phyloP scores from a whole-genome alignment of 2,113 vertebrate species.

The Podocnemis expansa region DNA sequence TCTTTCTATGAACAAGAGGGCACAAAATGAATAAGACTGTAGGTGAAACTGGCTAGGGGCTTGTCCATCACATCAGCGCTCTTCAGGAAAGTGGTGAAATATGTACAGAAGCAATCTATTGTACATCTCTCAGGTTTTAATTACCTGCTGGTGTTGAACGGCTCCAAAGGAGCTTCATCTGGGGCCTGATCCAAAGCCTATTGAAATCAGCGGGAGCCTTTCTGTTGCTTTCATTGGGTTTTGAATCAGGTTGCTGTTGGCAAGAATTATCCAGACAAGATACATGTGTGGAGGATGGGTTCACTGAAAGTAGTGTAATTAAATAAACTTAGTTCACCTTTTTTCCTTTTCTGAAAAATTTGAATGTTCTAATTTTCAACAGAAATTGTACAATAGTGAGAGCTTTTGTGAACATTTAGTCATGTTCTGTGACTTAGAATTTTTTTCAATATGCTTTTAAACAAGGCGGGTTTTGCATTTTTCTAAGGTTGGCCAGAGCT shows the following conservation, averaged over 20 bases:
- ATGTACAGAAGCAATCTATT: neutral
- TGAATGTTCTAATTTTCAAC: neutral
- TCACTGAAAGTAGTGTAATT: neutral
- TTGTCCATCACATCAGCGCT: neutral
- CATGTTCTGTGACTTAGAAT: neutral
- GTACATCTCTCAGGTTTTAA: neutral
- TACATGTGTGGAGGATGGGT: neutral
- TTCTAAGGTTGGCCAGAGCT: no score
- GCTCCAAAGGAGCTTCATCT: no score
- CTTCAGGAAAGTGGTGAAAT: neutral
- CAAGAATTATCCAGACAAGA: neutral
- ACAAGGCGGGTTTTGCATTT: neutral
- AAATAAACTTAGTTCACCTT: neutral
- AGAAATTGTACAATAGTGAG: neutral
- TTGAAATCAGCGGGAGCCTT: neutral
- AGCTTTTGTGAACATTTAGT: neutral
- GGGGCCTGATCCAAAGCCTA: neutral
- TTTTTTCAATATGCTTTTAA: neutral
- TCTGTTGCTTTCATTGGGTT: neutral
- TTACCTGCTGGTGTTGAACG: neutral
- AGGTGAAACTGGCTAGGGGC: neutral
- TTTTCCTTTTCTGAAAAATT: neutral
- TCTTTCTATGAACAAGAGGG: neutral
- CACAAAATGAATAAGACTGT: neutral
- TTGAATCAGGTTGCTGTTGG: neutral